Evolutionary conservation across 2,113 vertebrate species (phyloP).

Genomic region (Columba janthina): DNA sequence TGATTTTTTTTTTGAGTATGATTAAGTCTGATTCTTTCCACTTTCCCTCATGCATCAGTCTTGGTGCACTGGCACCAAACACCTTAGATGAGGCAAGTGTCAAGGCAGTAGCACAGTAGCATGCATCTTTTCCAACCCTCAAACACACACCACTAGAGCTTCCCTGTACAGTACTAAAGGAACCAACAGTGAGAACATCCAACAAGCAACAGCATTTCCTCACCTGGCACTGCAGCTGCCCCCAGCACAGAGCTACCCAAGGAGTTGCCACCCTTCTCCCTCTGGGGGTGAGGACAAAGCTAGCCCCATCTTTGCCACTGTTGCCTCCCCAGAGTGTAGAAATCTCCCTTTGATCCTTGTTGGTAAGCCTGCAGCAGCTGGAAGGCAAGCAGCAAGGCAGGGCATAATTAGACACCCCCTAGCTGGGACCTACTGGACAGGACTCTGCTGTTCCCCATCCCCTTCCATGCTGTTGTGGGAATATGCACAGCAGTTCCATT

Average conservation of each 20-base stretch:
- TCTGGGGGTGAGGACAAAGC: rapidly evolving
- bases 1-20: neutral
- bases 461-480: neutral
- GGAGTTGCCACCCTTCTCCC: neutral
- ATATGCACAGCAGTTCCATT: rapidly evolving
- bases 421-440: neutral
- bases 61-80: too few relatives aligned
- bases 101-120: rapidly evolving
- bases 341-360: neutral
- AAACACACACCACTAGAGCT: neutral
- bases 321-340: rapidly evolving
- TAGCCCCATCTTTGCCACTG: neutral
- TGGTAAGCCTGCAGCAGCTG: neutral
- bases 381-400: rapidly evolving
- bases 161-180: rapidly evolving
- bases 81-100: neutral
- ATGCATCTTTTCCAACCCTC: rapidly evolving
- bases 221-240: too few relatives aligned
- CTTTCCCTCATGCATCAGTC: neutral
- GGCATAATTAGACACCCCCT: neutral
- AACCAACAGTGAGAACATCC: neutral
- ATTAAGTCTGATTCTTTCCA: neutral
- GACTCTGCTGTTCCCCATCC: neutral
- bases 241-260: rapidly evolving
- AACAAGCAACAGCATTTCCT: neutral